Base-by-base conservation (phyloP, 2,888 invertebrate genomes). In the Calliopum simillimum region DNA sequence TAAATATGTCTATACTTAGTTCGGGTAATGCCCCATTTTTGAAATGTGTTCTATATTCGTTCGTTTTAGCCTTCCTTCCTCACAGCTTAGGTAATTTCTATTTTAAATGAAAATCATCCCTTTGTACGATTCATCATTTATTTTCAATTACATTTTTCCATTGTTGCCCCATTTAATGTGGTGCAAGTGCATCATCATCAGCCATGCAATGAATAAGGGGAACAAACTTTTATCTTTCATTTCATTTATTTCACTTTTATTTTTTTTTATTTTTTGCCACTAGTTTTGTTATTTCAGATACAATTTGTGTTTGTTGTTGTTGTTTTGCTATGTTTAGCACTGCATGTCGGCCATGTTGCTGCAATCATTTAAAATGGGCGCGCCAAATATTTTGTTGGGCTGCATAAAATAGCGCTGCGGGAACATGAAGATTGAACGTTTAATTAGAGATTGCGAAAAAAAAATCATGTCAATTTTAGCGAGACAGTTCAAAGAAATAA, bases 131-230 rank as follows among this genome's bases (percentile, higher is more conserved):
- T 49, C 11, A 16, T 44, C 21, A 21, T 16, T 53, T 21, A n/a
- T 56, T 64, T 66, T 56, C 56, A 66, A 66, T 66, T 66, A 13
- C 53, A 51, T 21, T 53, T 65, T 65, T 65, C 44, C 53, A 65
- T 65, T 65, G 64, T 53, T 65, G 56, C 46, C 66, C 55, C 55
- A 55, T 55, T 66, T 55, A 55, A 66, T 46, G 46, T 56, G 56
- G 66, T 46, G 56, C 66, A 66, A 66, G 56, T 66, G 56, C 66
- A 56, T 55, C 46, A 11, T 55, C 33, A n/a, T n/a, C n/a, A n/a
- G n/a, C n/a, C n/a, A n/a, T n/a, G n/a, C 6, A 14, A 3, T 44
- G 5, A 4, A 61, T 8, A 51, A 55, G 65, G 65, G 65, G 65
- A 65, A 65, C 65, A 65, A 53, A 65, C 65, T 65, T 64, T 49